A percentile compares a stretch with the other conserved stretches of the same genome.
These are phyloP conservation scores for Crotophaga sulcirostris DNA, from an alignment of 2,113 vertebrate species.

Conservation along the genomic window DNA sequence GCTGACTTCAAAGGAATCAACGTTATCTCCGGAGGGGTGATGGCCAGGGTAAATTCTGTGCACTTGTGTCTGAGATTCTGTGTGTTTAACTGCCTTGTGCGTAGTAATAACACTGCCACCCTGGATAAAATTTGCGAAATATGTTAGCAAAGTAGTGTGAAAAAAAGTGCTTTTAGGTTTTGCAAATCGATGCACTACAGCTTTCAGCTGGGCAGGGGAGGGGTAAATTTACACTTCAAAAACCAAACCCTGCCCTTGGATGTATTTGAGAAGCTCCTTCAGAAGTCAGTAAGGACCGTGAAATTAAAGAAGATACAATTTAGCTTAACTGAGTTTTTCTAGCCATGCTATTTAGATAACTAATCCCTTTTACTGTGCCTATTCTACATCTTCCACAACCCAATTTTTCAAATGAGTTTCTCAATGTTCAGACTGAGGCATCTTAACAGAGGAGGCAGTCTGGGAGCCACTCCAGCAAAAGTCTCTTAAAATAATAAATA, in stretches of 20 bases:
- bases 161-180: not conserved
- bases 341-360: not conserved
- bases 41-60: not conserved
- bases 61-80: not conserved
- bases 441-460: not conserved
- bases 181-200: constrained; percentile 1
- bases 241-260: not conserved
- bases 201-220: not conserved
- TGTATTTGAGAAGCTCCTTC: not conserved
- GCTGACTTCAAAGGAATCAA: not conserved
- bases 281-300: not conserved
- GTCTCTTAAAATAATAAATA: not conserved
- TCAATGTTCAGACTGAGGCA: not conserved
- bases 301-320: constrained; percentile 39
- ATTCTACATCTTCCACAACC: not conserved
- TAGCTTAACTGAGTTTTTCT: not conserved
- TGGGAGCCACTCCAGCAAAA: not conserved
- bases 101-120: not conserved
- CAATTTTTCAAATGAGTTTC: not conserved
- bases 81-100: accelerated
- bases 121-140: not conserved
- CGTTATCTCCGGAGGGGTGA: accelerated
- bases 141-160: not conserved
- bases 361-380: not conserved
- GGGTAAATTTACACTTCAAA: constrained; percentile 57